Evolutionary conservation across 2,113 vertebrate species (phyloP), one percentile per base, ranked within the genome.

Genomic region (Lampris incognitus): DNA sequence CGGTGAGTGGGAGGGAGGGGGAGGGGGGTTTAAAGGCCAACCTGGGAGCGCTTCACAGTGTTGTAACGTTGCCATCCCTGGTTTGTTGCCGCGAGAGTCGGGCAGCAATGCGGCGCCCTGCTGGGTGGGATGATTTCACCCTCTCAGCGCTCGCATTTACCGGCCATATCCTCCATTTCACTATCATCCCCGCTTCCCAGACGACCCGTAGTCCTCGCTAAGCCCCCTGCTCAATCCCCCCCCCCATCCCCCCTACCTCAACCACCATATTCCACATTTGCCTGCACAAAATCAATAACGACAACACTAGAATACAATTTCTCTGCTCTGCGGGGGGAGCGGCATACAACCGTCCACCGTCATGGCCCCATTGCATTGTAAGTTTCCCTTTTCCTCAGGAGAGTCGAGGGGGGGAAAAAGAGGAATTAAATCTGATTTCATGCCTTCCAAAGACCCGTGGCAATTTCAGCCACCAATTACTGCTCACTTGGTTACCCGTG

Each of bases 251-350:
- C 24, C 24, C 24, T 24, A 24, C 24, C 24, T 24, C 24, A 0
- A 24, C 24, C 24, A 24, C 24, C 24, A 24, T 0, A 24, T 24
- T 24, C 76, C 36, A 66, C 74, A 40, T 87, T 84, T 74, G 74
- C 78, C 77, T 70, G 54, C 86, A 84, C 63, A 64, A 78, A 91
- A 91, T 92, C 91, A 86, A 91, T 92, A 90, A 71, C 78, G 89
- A 71, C 78, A 83, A 62, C 87, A 73, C 85, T 82, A 40, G 4
- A 84, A 88, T 81, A 78, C 80, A 84, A 83, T 91, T 90, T 87
- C 85, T 91, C 66, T 0, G 36, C 85, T 79, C 69, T 9, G 70
- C 62, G 81, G 71, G 77, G 69, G 73, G 9, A 36, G 61, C 41
- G 70, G 79, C 78, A 48, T 64, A 79, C 73, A 24, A 24, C 24